Base-by-base conservation (phyloP, 2,888 invertebrate species). In the Vesta saturnalis region DNA sequence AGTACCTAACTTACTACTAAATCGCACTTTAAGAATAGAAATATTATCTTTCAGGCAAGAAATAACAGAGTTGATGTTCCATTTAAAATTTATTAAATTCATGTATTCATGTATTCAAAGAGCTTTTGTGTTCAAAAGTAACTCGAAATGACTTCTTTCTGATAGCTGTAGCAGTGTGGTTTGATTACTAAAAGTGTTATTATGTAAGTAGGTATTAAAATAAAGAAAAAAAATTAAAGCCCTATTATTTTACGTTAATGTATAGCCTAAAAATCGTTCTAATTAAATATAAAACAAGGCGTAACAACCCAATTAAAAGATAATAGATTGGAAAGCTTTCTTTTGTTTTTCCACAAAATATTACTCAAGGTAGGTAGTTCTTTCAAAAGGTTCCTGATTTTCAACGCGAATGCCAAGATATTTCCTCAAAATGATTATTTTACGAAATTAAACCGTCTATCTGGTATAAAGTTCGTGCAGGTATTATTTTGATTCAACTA, bases 81-180 rank as follows among this genome's bases (percentile, higher is more conserved):
- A 39, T 39, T 39, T 39, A 39, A 39, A 39, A 39, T 39, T 10
- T 39, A 39, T 39, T 39, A 39, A 39, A 39, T 39, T 39, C 39
- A 39, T 39, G 39, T 39, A 39, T 39, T 39, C 39, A 39, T 39
- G n/a, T 39, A 39, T 39, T 39, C 39, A 39, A 39, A 39, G 39
- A 39, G 39, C 39, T 39, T 39, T 39, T 39, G 39, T 39, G 39
- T n/a, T 39, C 39, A 8, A 39, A 39, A 39, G 12, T 39, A 4
- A 39, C 39, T 39, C n/a, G 39, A 39, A 39, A 39, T 39, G 39
- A 39, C 39, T 39, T 39, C 39, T n/a, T 39, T 39, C n/a, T 39
- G 39, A 39, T 39, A n/a, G n/a, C 39, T 39, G 39, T 8, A n/a
- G 39, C 8, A 8, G 39, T 39, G n/a, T 39, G 8, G 39, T n/a